These are phyloP conservation scores for Gymnorhina tibicen DNA, from an alignment of 2,113 vertebrate genomes.

Conservation along the genomic window DNA sequence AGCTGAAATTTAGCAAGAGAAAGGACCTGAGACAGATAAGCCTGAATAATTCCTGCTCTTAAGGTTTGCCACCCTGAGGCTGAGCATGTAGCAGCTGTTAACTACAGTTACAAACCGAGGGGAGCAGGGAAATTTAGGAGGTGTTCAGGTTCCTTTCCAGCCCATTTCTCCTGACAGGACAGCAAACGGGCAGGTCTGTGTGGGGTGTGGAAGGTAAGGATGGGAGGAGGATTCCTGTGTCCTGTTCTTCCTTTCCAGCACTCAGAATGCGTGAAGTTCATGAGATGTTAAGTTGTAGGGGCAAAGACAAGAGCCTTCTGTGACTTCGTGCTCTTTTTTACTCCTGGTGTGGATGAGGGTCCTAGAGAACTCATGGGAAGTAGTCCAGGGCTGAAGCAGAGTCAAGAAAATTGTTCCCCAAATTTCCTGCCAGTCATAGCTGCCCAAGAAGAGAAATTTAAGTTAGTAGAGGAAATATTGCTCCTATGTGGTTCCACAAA, in stretches of 20 bases:
- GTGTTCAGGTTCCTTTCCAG: neutral
- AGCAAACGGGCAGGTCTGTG: fast-evolving
- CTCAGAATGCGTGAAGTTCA: neutral
- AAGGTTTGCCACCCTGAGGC: neutral
- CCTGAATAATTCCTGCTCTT: neutral
- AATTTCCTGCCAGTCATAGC: neutral
- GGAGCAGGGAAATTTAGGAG: neutral
- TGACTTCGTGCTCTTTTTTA: neutral
- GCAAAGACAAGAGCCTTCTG: neutral
- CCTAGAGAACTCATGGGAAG: neutral
- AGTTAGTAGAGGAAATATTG: neutral
- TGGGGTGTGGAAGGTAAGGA: neutral
- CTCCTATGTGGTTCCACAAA: neutral
- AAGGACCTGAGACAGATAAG: too few relatives aligned
- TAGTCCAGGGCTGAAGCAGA: neutral
- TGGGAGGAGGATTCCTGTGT: neutral
- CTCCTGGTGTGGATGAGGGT: neutral
- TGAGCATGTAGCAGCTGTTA: neutral
- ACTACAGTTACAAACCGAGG: neutral
- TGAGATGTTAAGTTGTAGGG: neutral
- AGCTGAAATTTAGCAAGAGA: neutral
- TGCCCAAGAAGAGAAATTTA: neutral
- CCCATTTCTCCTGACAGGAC: neutral
- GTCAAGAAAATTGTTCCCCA: neutral
- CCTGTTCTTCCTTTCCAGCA: neutral